Conservation (phyloP, 2,113 vertebrate genomes). For the Takifugu flavidus region DNA sequence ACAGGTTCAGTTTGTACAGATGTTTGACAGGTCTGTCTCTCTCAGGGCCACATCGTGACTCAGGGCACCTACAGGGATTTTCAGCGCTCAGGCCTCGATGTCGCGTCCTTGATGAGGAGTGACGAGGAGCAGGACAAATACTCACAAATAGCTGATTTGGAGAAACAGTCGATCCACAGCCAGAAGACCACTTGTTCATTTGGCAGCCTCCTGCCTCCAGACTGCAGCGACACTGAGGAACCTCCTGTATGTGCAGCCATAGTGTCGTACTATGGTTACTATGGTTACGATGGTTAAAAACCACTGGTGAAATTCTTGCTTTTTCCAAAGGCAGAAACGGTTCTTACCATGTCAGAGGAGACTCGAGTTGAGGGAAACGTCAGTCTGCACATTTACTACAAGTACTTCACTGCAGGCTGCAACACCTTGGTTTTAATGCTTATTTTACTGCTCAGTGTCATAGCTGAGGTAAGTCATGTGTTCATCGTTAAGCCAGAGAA, state of each 20-base stretch:
- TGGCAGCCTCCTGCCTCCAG: slow-evolving; percentile 41
- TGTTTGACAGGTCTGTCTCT: not conserved
- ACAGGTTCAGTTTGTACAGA: no score
- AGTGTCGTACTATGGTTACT: no score
- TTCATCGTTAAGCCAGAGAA: no score
- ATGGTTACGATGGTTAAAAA: not conserved
- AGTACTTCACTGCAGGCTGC: slow-evolving; percentile 47
- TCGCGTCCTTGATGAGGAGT: slow-evolving; percentile 81
- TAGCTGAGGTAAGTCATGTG: slow-evolving; percentile 42
- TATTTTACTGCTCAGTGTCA: slow-evolving; percentile 42
- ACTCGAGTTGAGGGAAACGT: slow-evolving; percentile 47
- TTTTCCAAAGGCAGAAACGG: slow-evolving; percentile 26
- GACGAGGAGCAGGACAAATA: slow-evolving; percentile 68
- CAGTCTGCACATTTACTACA: slow-evolving; percentile 27
- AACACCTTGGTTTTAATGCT: slow-evolving; percentile 9
- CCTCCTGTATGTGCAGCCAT: slow-evolving; percentile 30
- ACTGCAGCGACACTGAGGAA: slow-evolving; percentile 4
- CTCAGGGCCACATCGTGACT: slow-evolving; percentile 82
- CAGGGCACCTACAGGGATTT: slow-evolving; percentile 84
- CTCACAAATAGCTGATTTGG: not conserved
- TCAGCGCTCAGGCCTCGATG: slow-evolving; percentile 81
- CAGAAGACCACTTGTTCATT: not conserved
- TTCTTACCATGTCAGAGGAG: slow-evolving; percentile 30
- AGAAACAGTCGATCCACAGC: slow-evolving; percentile 27
- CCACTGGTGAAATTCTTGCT: not conserved